Percentiles rank a stretch among this genome's conserved stretches.
Conservation (phyloP, 2,113 vertebrate species). For the Caranx ignobilis region DNA sequence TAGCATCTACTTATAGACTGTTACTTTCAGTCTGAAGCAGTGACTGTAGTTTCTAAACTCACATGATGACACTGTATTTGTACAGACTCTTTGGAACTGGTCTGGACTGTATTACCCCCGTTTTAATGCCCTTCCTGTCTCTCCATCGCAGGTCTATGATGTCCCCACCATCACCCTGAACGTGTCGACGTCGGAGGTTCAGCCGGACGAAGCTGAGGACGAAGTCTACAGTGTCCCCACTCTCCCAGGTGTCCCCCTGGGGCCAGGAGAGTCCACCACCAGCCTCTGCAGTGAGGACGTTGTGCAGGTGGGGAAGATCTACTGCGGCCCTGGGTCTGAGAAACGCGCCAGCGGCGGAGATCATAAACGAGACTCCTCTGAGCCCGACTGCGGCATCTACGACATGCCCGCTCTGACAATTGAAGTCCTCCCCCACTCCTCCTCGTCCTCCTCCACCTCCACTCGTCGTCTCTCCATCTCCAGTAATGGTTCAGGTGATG, state of each 20-base stretch:
- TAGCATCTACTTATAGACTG: constrained; percentile 12
- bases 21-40: neutral
- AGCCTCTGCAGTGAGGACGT: constrained; percentile 53
- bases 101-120: no score
- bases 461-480: constrained; percentile 82
- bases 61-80: neutral
- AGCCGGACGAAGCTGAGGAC: constrained; percentile 70
- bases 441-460: constrained; percentile 70
- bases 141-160: constrained; percentile 86
- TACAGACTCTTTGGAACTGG: neutral
- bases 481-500: constrained; percentile 84
- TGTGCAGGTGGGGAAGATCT: constrained; percentile 65
- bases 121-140: neutral
- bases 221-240: constrained; percentile 86
- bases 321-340: constrained; percentile 74
- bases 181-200: constrained; percentile 56
- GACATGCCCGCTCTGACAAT: constrained; percentile 87
- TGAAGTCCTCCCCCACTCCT: constrained; percentile 75
- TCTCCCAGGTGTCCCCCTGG: constrained; percentile 82
- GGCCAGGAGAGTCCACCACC: constrained; percentile 70
- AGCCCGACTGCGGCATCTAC: constrained; percentile 87
- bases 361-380: constrained; percentile 54
- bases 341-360: constrained; percentile 57
- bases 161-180: constrained; percentile 84
- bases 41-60: neutral